These are phyloP conservation scores for Colossoma macropomum DNA, from an alignment of 2,113 vertebrate species.

Conservation along the genomic window DNA sequence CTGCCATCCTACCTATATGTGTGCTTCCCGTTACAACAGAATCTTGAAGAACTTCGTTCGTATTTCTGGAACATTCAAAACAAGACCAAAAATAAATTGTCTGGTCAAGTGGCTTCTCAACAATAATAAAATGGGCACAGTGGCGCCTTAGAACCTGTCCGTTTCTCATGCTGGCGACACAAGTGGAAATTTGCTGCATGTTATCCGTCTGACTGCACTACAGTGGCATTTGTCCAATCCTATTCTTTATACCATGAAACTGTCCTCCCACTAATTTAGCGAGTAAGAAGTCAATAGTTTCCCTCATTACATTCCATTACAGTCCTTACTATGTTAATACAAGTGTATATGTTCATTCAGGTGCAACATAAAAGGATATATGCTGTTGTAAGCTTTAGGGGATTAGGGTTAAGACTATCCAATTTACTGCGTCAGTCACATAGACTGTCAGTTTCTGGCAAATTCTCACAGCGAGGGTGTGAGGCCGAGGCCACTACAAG, in stretches of 20 bases:
- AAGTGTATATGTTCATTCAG: neutral
- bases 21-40: constrained; percentile 27
- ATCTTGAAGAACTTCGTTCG: neutral
- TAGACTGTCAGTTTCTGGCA: neutral
- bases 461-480: neutral
- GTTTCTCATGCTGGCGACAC: constrained; percentile 52
- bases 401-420: constrained; percentile 18
- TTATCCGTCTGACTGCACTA: neutral
- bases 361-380: constrained; percentile 2
- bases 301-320: neutral
- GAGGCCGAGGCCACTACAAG: neutral
- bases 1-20: constrained; percentile 25
- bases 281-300: neutral
- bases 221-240: neutral
- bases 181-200: constrained; percentile 33
- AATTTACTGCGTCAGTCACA: constrained; percentile 18
- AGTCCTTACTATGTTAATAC: neutral
- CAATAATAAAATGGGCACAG: constrained; percentile 39
- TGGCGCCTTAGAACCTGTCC: constrained; percentile 39
- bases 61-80: constrained; percentile 51
- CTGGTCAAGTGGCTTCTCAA: constrained; percentile 47
- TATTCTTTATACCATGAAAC: neutral
- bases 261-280: neutral
- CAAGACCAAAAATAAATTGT: constrained; percentile 48
- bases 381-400: constrained; percentile 26